A percentile compares a stretch with the other conserved stretches of the same genome.
Evolutionary conservation across 2,113 vertebrate genomes (phyloP).

Genomic region (Phrynocephalus versicolor): DNA sequence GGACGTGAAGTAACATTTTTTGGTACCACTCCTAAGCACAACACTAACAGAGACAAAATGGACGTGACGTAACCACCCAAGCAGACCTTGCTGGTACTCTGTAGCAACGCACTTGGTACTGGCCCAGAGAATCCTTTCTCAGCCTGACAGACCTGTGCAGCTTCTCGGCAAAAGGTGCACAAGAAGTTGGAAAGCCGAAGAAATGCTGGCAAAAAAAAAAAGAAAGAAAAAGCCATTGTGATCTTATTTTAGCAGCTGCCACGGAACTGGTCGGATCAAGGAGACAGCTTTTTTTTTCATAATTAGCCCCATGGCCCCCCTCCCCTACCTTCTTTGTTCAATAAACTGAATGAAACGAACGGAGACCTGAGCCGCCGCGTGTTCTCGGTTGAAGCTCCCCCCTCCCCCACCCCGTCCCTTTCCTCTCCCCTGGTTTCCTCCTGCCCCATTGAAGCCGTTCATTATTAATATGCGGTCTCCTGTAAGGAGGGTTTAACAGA

Average conservation of each 20-base stretch:
- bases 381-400: conserved; percentile 58
- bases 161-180: not conserved
- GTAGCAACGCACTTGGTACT: not conserved
- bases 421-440: not conserved
- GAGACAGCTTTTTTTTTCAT: not conserved
- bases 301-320: not conserved
- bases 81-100: too few species aligned
- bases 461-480: conserved; percentile 60
- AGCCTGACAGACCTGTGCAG: conserved; percentile 6
- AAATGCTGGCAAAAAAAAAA: not conserved
- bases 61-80: too few species aligned
- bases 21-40: too few species aligned
- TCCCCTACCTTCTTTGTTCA: conserved; percentile 12
- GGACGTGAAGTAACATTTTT: too few species aligned
- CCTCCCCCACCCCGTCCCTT: not conserved
- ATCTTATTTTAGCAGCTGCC: conserved; percentile 4
- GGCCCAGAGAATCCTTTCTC: not conserved
- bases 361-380: conserved; percentile 40
- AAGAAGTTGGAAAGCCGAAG: not conserved
- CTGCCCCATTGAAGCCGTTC: conserved; percentile 57
- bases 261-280: not conserved
- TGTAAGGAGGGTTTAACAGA: conserved; percentile 59
- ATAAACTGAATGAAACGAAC: conserved; percentile 32
- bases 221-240: not conserved
- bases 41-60: too few species aligned